Evolutionary conservation across 1,140 invertebrate species (phyloP), one percentile per base, ranked within the genome.

Genomic region (Octopus sinensis): DNA sequence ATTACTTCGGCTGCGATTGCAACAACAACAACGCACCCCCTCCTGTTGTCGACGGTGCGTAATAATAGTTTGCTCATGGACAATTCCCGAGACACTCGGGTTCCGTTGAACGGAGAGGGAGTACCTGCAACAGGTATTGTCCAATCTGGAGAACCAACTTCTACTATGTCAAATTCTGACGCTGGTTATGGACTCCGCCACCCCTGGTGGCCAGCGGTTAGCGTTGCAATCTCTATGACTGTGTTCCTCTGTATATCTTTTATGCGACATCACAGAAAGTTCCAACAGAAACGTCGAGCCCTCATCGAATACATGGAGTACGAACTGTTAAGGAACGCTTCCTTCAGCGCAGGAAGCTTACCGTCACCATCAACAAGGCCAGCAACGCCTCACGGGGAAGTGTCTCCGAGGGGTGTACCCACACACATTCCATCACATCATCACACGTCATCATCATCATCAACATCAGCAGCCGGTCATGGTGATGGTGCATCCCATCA

Each of bases 281-380:
- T 77, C 43, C 76, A 77, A 17, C 17, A 23, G 7, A 77, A 77
- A 53, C 17, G 76, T n/a, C 76, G 76, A 6, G 76, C 76, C 76
- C 76, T 77, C 13, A 51, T 77, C 7, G 76, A 77, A 17, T 77
- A 77, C 76, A 77, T 77, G 76, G 76, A 77, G 30, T 77, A 77
- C 76, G 76, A 77, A 77, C 17, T 77, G 52, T 17, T 77, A 51
- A 51, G 76, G 4, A 77, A 77, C 4, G 76, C 76, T 6, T 73
- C 68, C 17, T 73, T 73, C 68, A 73, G 68, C 3, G 68, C 68
- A 13, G 68, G 68, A 73, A 73, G 68, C 30, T 23, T 73, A 73
- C 6, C 76, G 6, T 77, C 76, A 30, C 76, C 76, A 6, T 51
- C 76, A 17, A 23, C 12, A 53, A 77, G 30, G 5, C 76, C 76